Base-by-base conservation (phyloP, 2,797 vertebrate species). In the Anas flavirostris region DNA sequence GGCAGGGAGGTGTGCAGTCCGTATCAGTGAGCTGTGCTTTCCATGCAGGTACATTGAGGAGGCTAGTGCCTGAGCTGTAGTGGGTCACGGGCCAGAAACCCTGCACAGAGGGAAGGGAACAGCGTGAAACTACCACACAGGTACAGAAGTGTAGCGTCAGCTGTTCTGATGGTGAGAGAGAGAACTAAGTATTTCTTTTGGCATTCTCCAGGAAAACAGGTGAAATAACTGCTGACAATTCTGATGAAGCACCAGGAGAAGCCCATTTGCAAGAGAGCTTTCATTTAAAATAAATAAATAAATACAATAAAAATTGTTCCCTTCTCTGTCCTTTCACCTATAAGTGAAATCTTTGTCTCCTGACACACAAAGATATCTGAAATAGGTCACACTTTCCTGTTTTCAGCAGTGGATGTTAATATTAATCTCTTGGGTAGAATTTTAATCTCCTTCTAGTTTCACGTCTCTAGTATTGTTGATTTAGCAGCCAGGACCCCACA, bases 391-490 rank as follows among this genome's bases (percentile, higher is more conserved):
- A 9, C 8, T 68, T 93, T 69, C 12, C 35, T 67, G 0, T 74
- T 91, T 88, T 82, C 59, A 59, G 59, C 44, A 70, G 46, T 52
- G 43, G 7, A 10, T 79, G 14, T 3, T 69, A 69, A n/a, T 0
- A 0, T 75, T 86, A 44, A 75, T 3, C 37, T 82, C 12, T 6
- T 37, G n/a, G 8, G 10, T 64, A 88, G 73, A 88, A 69, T 70
- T 59, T 9, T 41, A 3, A 23, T 91, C 58, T 33, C 64, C 31
- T 31, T 68, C 31, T 16, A 75, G 80, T 85, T 68, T 56, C 21
- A 23, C 0, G 0, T 66, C 73, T 62, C 86, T 80, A 1, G 0
- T 70, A 13, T 29, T 76, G 22, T 35, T 23, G 9, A 28, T 63
- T 60, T 1, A 56, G 25, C 1, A 0, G 86, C 33, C 35, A 63